Percentiles rank a stretch among this genome's conserved stretches.
Conservation (phyloP, 2,113 vertebrate genomes). For the Nymphicus hollandicus region DNA sequence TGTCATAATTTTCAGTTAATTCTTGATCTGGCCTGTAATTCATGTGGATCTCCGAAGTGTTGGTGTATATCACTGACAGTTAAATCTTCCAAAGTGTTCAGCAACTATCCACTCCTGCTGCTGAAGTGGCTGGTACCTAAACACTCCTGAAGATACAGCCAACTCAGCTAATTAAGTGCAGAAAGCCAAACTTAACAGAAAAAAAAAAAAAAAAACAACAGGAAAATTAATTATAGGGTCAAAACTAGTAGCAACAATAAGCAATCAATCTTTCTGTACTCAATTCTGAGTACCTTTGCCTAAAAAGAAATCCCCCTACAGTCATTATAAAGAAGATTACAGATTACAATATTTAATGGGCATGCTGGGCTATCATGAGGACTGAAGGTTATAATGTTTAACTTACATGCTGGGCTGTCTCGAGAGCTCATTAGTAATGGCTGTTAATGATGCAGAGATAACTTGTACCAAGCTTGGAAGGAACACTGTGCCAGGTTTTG, state of each 20-base stretch:
- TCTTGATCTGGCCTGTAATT: neutral
- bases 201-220: neutral
- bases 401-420: neutral
- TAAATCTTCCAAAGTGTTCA: neutral
- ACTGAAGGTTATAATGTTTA: neutral
- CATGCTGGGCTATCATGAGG: neutral
- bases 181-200: neutral
- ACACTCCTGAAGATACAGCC: neutral
- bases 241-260: neutral
- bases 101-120: neutral
- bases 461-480: neutral
- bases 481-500: neutral
- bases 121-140: neutral
- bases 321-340: neutral
- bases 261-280: neutral
- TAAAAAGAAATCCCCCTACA: neutral
- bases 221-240: neutral
- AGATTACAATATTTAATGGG: neutral
- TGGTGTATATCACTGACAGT: neutral
- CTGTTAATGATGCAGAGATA: neutral
- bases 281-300: neutral
- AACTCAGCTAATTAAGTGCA: neutral
- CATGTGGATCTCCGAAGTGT: neutral
- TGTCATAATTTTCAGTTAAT: neutral
- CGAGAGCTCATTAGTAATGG: neutral